These are phyloP conservation scores for Eulithis testata DNA, from an alignment of 2,888 invertebrate species.

Conservation along the genomic window DNA sequence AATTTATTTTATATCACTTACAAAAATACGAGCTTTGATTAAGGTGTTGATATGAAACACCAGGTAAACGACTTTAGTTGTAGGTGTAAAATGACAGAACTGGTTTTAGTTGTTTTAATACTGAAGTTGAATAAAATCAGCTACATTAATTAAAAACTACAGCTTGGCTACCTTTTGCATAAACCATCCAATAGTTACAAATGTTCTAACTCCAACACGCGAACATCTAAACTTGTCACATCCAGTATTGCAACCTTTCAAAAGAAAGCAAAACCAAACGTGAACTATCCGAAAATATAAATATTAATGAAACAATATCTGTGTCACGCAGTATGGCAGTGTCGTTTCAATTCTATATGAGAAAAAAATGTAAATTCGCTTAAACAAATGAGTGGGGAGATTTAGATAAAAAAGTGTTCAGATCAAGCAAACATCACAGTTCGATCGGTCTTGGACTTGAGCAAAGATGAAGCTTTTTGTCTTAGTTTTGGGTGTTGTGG, in stretches of 20 bases:
- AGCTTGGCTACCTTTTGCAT: slow-evolving; percentile 23
- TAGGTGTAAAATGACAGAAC: background rate
- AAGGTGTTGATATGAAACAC: background rate
- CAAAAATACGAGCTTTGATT: no score
- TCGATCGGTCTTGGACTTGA: slow-evolving; percentile 64
- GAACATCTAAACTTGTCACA: slow-evolving; percentile 40
- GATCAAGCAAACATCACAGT: slow-evolving; percentile 72
- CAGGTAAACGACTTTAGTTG: background rate
- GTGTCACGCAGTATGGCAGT: slow-evolving; percentile 72
- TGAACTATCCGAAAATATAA: slow-evolving; percentile 66
- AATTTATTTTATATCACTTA: no score
- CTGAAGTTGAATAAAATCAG: background rate
- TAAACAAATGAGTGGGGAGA: slow-evolving; percentile 68
- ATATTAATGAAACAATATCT: slow-evolving; percentile 73
- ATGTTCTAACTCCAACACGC: slow-evolving; percentile 28
- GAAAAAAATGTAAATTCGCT: slow-evolving; percentile 74
- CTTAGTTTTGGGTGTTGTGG: slow-evolving; percentile 65
- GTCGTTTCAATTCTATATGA: slow-evolving; percentile 68
- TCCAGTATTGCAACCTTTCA: slow-evolving; percentile 57
- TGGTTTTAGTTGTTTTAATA: background rate
- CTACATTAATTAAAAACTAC: background rate
- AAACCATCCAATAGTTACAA: slow-evolving; percentile 19
- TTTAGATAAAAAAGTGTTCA: slow-evolving; percentile 80
- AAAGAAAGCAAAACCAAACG: slow-evolving; percentile 62
- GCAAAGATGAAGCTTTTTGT: slow-evolving; percentile 70